Conservation (phyloP, 1,140 invertebrate genomes). For the Matsumurasca onukii region DNA sequence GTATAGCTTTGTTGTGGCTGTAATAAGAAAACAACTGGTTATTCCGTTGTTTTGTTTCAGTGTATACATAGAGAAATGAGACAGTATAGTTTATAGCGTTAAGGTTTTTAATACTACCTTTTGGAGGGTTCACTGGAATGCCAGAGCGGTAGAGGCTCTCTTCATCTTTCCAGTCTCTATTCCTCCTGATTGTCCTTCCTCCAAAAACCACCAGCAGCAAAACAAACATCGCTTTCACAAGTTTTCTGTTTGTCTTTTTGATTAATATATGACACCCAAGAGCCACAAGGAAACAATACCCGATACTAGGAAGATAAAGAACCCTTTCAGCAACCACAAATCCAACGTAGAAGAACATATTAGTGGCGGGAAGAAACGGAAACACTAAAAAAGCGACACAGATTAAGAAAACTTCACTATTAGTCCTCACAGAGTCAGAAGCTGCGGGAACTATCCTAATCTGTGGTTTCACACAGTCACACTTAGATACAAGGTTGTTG, state of each 20-base stretch:
- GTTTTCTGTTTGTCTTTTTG: slow-evolving; percentile 44
- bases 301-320: slow-evolving; percentile 93
- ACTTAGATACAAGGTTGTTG: slow-evolving; percentile 51
- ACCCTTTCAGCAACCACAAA: slow-evolving; percentile 96
- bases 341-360: slow-evolving; percentile 93
- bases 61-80: too few relatives aligned
- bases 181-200: slow-evolving; percentile 75
- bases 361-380: slow-evolving; percentile 92
- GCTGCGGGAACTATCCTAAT: slow-evolving; percentile 33
- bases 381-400: slow-evolving; percentile 74
- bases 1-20: too few relatives aligned
- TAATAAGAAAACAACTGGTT: too few relatives aligned
- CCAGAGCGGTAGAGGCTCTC: slow-evolving; percentile 92
- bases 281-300: slow-evolving; percentile 87
- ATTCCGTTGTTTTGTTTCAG: too few relatives aligned
- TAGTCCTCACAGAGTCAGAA: not conserved
- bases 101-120: too few relatives aligned
- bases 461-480: slow-evolving; percentile 44
- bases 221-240: slow-evolving; percentile 44
- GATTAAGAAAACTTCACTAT: slow-evolving; percentile 31
- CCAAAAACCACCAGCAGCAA: slow-evolving; percentile 69
- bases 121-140: slow-evolving; percentile 92
- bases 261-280: slow-evolving; percentile 54
- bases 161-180: slow-evolving; percentile 90
- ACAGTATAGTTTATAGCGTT: too few relatives aligned